These are phyloP conservation scores for Trissoscelio sp. DNA, from an alignment of 2,888 invertebrate species.

Conservation along the genomic window DNA sequence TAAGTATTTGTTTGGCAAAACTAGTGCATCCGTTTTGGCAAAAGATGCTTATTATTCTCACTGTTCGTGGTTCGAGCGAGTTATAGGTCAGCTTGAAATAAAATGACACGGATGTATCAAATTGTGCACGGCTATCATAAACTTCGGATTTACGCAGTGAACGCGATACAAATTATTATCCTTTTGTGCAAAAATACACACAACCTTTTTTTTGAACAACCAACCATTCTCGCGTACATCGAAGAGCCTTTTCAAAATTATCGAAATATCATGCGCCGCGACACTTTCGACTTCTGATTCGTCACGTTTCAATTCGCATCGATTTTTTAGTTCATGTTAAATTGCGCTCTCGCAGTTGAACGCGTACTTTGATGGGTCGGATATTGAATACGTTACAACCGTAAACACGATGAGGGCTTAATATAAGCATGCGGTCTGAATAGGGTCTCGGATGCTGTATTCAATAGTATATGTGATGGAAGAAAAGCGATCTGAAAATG, in stretches of 20 bases:
- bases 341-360: constrained; percentile 39
- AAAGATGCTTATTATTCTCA: constrained; percentile 47
- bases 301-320: too few relatives aligned
- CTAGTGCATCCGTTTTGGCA: constrained; percentile 52
- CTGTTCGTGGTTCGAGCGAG: constrained; percentile 22
- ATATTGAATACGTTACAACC: constrained; percentile 25
- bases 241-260: constrained; percentile 7
- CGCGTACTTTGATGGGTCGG: constrained; percentile 21
- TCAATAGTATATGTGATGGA: constrained; percentile 14
- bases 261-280: constrained; percentile 6
- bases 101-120: constrained; percentile 28
- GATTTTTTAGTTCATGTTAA: constrained; percentile 23
- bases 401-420: constrained; percentile 42
- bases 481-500: constrained; percentile 16
- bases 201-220: too few relatives aligned
- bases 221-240: not conserved
- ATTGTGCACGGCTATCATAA: constrained; percentile 31
- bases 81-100: constrained; percentile 51
- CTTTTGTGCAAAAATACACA: not conserved
- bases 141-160: constrained; percentile 8
- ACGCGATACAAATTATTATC: constrained; percentile 22
- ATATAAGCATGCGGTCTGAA: constrained; percentile 16
- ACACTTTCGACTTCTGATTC: too few relatives aligned
- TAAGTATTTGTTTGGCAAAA: constrained; percentile 38
- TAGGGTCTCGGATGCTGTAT: constrained; percentile 1